Base-by-base conservation (phyloP, 2,797 vertebrate species). In the Micrastur ruficollis region DNA sequence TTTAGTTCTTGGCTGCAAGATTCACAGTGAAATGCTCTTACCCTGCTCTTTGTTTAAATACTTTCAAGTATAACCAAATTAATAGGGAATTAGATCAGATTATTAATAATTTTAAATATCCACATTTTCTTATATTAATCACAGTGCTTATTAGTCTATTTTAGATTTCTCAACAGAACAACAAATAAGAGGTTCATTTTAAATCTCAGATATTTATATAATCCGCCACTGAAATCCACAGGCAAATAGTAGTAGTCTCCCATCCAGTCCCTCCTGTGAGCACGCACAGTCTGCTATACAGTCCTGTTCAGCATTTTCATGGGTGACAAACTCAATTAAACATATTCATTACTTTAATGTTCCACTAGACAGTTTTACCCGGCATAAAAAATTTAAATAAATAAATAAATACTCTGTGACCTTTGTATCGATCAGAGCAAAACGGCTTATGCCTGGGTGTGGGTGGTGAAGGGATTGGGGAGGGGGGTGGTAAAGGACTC, bases 291-390 rank as follows among this genome's bases (percentile, higher is more conserved):
- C 65, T 84, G 96, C 68, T 82, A 76, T 25, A 91, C 93, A 74
- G 84, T 63, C 90, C 94, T 86, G 90, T 56, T 96, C 96, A 93
- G 92, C 80, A 90, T 97, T 97, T 98, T 98, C 97, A 97, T 96
- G 97, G 97, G 93, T 98, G 97, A 98, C 97, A 98, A 98, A 98
- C 96, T 98, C 98, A 98, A 98, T 98, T 98, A 98, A 98, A 97
- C 94, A 97, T 97, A 98, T 98, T 98, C 97, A 98, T 98, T 98
- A 98, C 97, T 97, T 97, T 98, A 98, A 98, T 98, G 97, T 97
- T 97, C 95, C 97, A 93, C 93, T 32, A 97, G 97, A 91, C 97
- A 98, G 97, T 97, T 97, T 90, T 95, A 97, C 94, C 97, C 96
- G 18, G 87, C 91, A 97, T 96, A 66, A 98, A 98, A 98, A 96